Evolutionary conservation across 2,888 invertebrate species (phyloP).

Genomic region (Tupiocoris notatus): DNA sequence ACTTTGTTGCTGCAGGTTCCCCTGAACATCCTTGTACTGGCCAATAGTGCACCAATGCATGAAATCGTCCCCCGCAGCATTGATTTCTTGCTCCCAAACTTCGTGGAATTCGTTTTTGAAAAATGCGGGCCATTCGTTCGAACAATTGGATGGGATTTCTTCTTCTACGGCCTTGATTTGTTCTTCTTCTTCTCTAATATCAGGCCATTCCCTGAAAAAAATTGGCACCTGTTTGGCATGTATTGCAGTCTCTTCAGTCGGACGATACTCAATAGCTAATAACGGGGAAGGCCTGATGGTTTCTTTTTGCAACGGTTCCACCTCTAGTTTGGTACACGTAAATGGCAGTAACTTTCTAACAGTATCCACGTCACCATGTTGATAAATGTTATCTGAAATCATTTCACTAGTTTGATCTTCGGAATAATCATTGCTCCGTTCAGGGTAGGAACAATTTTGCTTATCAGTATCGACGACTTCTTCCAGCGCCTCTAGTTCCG

Average conservation of each 20-base stretch:
- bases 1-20: background rate
- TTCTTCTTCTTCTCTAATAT: background rate
- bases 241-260: background rate
- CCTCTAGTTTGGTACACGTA: background rate
- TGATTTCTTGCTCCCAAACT: background rate
- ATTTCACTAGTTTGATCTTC: slow-evolving; percentile 34
- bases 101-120: background rate
- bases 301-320: background rate
- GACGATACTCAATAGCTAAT: background rate
- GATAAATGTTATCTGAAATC: slow-evolving; percentile 25
- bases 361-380: background rate
- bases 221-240: background rate
- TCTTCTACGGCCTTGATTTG: background rate
- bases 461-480: background rate
- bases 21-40: background rate
- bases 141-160: background rate
- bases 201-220: background rate
- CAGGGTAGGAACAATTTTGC: background rate
- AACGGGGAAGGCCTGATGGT: background rate
- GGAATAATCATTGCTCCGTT: background rate
- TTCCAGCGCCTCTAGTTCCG: background rate
- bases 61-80: background rate
- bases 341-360: background rate
- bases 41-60: slow-evolving; percentile 1
- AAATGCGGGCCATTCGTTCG: background rate